Percentiles rank a stretch among this genome's conserved stretches.
These are phyloP conservation scores for Sepiola atlantica DNA, from an alignment of 2,888 invertebrate species.

Conservation along the genomic window DNA sequence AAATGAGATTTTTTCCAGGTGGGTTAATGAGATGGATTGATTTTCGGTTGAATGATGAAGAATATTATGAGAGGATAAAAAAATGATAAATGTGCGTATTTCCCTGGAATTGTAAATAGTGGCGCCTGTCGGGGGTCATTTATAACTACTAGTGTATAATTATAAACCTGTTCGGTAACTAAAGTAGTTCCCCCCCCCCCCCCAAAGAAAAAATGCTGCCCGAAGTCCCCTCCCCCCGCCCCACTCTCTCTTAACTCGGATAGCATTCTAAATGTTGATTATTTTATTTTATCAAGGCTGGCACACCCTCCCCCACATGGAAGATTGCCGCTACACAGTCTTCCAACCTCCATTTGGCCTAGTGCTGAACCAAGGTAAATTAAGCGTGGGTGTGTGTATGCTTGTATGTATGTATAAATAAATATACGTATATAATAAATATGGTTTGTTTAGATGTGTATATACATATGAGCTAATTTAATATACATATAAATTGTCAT, in stretches of 20 bases:
- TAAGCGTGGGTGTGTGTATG: neutral
- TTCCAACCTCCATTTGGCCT: neutral
- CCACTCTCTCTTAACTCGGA: neutral
- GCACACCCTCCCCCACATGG: neutral
- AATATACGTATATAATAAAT: neutral
- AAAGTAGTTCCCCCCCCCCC: neutral
- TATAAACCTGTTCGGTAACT: neutral
- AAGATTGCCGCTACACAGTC: neutral
- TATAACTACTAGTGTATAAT: neutral
- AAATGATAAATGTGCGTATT: too few relatives aligned
- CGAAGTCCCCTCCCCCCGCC: neutral
- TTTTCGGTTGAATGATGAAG: too few relatives aligned
- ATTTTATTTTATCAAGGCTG: neutral
- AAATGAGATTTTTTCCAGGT: too few relatives aligned
- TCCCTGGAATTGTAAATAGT: too few relatives aligned
- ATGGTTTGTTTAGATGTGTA: neutral
- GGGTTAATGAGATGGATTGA: too few relatives aligned
- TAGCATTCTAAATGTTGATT: neutral
- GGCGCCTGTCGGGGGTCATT: neutral
- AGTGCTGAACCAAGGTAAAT: neutral
- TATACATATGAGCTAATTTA: too few relatives aligned
- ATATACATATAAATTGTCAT: too few relatives aligned
- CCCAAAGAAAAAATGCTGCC: neutral
- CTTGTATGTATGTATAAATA: neutral
- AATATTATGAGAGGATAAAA: neutral